Evolutionary conservation across 2,797 vertebrate species (phyloP).

Genomic region (Danio kyathit): DNA sequence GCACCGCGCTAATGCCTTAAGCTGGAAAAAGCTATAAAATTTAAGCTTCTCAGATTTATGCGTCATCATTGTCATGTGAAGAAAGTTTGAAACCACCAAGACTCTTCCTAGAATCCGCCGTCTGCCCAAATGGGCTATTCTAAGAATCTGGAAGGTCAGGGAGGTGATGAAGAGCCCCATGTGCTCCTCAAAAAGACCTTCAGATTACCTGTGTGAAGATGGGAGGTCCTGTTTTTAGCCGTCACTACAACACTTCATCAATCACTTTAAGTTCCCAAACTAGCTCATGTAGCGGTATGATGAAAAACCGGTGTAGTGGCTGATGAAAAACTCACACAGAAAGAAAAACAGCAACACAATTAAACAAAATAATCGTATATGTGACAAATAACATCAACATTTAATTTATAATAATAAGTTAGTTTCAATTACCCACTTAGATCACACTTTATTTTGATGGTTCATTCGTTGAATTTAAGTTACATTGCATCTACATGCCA

Average conservation of each 20-base stretch:
- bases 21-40: constrained; percentile 26
- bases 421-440: too few species aligned
- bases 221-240: not conserved
- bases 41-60: constrained; percentile 19
- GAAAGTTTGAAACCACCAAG: constrained; percentile 10
- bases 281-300: not conserved
- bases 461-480: too few species aligned
- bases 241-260: not conserved
- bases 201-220: constrained; percentile 22
- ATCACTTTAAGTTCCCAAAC: not conserved
- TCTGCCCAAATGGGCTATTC: constrained; percentile 27
- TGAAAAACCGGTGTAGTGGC: too few species aligned
- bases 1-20: not conserved
- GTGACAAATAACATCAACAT: too few species aligned
- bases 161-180: not conserved
- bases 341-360: too few species aligned
- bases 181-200: not conserved
- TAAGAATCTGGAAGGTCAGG: constrained; percentile 28
- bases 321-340: too few species aligned
- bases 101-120: constrained; percentile 30
- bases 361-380: too few species aligned
- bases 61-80: constrained; percentile 20
- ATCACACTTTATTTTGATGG: too few species aligned
- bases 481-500: too few species aligned
- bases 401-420: too few species aligned